These are phyloP conservation scores for Calyptomena viridis DNA, from an alignment of 2,113 vertebrate genomes.

Conservation along the genomic window DNA sequence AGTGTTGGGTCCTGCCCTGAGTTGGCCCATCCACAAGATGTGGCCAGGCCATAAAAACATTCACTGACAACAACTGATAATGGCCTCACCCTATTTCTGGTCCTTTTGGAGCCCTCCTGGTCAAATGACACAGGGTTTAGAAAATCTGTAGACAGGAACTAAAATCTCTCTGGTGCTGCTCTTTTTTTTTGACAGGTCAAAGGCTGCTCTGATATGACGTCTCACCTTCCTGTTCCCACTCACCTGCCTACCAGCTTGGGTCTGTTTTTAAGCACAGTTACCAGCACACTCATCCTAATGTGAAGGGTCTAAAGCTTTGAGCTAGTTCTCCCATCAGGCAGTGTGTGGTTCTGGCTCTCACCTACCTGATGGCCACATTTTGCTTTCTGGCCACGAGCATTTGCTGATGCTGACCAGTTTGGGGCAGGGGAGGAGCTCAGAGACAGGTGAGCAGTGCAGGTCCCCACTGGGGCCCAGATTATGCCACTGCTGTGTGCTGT, in stretches of 20 bases:
- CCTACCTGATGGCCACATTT: not conserved
- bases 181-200: not conserved
- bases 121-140: not conserved
- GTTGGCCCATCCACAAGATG: fast-evolving
- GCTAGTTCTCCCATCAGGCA: not conserved
- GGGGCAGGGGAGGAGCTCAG: not conserved
- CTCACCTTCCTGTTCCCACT: not conserved
- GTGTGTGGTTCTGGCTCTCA: not conserved
- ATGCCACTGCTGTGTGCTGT: not conserved
- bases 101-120: not conserved
- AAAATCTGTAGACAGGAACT: not conserved
- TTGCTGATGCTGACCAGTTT: not conserved
- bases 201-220: not conserved
- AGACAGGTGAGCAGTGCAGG: not conserved
- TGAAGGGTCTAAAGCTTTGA: not conserved
- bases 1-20: not conserved
- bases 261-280: not conserved
- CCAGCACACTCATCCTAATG: not conserved
- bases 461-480: not conserved
- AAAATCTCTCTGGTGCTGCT: not conserved
- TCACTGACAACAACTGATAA: not conserved
- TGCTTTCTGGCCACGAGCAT: not conserved
- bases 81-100: not conserved
- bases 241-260: not conserved
- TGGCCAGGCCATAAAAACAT: not conserved